Percentiles rank a stretch among this genome's conserved stretches.
Conservation (phyloP, 2,888 invertebrate genomes). For the Hofmannophila pseudospretella region DNA sequence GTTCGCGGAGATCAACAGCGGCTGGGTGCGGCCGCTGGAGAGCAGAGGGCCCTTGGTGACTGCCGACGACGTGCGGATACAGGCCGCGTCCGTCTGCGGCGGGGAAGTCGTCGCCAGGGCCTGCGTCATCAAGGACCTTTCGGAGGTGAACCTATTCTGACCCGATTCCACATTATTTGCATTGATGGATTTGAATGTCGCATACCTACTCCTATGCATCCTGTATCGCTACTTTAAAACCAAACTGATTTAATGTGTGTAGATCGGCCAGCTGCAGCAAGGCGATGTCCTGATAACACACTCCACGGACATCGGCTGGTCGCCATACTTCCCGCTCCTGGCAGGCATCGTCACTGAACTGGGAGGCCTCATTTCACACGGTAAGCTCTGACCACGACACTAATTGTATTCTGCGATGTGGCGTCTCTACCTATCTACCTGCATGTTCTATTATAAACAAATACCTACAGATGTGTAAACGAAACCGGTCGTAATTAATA, state of each 20-base stretch:
- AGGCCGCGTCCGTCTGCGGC: conserved; percentile 84
- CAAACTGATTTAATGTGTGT: conserved; percentile 6
- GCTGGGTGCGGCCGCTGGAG: conserved; percentile 53
- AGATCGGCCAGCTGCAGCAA: conserved; percentile 65
- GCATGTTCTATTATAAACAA: too few relatives aligned
- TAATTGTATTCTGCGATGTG: too few relatives aligned
- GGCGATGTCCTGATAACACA: conserved; percentile 88
- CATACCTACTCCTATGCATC: too few relatives aligned
- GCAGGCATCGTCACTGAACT: conserved; percentile 89
- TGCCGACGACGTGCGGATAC: conserved; percentile 41
- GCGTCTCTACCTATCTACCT: too few relatives aligned
- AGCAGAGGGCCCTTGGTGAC: conserved; percentile 25
- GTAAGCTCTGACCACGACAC: conserved; percentile 56
- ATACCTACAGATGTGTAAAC: too few relatives aligned
- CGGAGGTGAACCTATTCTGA: conserved; percentile 67
- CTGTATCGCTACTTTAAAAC: too few relatives aligned
- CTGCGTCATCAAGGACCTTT: conserved; percentile 82
- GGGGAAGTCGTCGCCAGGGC: conserved; percentile 83
- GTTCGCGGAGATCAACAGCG: conserved; percentile 80
- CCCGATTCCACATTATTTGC: not conserved
- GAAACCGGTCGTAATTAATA: too few relatives aligned
- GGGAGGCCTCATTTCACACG: conserved; percentile 90
- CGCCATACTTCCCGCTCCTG: conserved; percentile 89
- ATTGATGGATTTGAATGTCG: too few relatives aligned
- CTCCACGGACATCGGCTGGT: conserved; percentile 90